Percentiles rank a stretch among this genome's conserved stretches.
These are phyloP conservation scores for Platycheirus albimanus DNA, from an alignment of 2,888 invertebrate genomes.

Conservation along the genomic window DNA sequence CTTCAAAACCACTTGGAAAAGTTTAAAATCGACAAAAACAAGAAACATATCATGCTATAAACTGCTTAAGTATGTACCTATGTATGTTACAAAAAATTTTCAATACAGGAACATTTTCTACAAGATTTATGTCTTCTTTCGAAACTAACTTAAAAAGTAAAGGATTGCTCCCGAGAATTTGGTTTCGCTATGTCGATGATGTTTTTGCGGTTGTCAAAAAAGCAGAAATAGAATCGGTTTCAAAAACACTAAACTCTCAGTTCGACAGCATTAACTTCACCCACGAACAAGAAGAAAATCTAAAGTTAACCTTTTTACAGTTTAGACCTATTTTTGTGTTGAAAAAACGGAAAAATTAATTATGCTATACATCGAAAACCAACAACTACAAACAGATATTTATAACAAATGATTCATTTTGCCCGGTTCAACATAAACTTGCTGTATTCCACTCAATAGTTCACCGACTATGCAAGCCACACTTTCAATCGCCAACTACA, in stretches of 20 bases:
- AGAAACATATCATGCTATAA: too few species aligned
- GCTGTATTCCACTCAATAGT: neutral
- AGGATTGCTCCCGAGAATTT: neutral
- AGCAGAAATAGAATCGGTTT: neutral
- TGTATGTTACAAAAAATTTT: neutral
- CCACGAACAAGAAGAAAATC: neutral
- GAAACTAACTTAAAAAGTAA: neutral
- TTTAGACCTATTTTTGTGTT: neutral
- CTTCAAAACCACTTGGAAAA: too few species aligned
- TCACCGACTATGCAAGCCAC: too few species aligned
- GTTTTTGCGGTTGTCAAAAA: neutral
- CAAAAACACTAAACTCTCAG: neutral
- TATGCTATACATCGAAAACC: neutral
- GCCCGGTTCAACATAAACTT: slow-evolving; percentile 5
- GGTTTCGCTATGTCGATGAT: neutral
- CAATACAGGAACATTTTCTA: slow-evolving; percentile 20
- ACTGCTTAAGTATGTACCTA: neutral
- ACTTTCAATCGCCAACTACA: too few species aligned
- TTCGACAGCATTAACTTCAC: neutral
- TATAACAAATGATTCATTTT: neutral
- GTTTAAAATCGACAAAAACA: too few species aligned
- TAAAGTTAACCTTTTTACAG: neutral
- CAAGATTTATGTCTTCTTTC: neutral
- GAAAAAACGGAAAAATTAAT: slow-evolving; percentile 1
- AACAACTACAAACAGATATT: neutral